phyloP scores from a whole-genome alignment of 2,888 invertebrate species.

The Drosophila borealis region DNA sequence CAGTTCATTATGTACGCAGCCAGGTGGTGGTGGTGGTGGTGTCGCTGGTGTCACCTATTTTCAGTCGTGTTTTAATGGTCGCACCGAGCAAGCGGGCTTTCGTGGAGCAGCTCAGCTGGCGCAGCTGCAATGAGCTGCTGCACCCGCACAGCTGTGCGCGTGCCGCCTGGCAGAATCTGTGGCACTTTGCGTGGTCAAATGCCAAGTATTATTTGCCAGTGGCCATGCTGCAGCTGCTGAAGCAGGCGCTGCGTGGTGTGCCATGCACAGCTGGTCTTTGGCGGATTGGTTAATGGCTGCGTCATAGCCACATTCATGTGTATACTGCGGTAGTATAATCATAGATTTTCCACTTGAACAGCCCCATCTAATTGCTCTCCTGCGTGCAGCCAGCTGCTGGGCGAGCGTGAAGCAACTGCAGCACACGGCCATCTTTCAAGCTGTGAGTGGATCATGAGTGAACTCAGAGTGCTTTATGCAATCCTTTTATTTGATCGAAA shows the following conservation, averaged over 20 bases:
- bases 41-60: not conserved
- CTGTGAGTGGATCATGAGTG: conserved; percentile 64
- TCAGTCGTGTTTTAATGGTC: conserved; percentile 59
- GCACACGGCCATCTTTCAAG: conserved; percentile 69
- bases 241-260: conserved; percentile 49
- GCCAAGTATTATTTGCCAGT: conserved; percentile 71
- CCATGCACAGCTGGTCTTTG: conserved; percentile 52
- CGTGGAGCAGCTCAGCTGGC: conserved; percentile 43
- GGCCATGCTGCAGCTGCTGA: conserved; percentile 59
- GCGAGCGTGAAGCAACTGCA: conserved; percentile 62
- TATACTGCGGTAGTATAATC: conserved; percentile 58
- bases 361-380: not conserved
- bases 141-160: conserved; percentile 66
- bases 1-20: conserved; percentile 6
- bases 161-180: conserved; percentile 42
- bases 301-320: conserved; percentile 55
- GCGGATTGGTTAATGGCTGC: conserved; percentile 51
- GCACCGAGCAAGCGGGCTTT: conserved; percentile 67
- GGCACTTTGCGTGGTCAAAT: conserved; percentile 52
- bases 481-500: conserved; percentile 65
- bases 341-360: too few species aligned
- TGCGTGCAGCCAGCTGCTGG: conserved; percentile 43
- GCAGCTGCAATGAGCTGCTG: conserved; percentile 62
- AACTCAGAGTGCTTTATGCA: too few species aligned
- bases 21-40: too few species aligned